Evolutionary conservation across 1,140 invertebrate genomes (phyloP), one percentile per base, ranked within the genome.

Genomic region (Drosophila teissieri): DNA sequence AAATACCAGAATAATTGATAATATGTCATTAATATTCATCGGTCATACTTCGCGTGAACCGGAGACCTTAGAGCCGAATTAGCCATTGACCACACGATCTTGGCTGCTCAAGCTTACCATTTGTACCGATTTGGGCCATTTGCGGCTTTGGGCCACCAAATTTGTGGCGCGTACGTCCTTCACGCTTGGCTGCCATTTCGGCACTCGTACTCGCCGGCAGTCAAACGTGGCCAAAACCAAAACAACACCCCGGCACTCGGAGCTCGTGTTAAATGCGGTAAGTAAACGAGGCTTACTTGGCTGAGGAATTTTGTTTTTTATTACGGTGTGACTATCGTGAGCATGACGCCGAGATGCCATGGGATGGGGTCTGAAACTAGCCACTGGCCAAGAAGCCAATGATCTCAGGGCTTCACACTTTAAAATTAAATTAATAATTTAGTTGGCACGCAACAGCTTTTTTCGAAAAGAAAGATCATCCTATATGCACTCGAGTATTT

Each of bases 201-300:
- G 73, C 64, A 68, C 73, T 70, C 42, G 75, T 36, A 65, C 56
- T 76, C 49, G 53, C 60, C 57, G 64, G 51, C 64, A 56, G 51
- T 70, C 64, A 56, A 8, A 27, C 67, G 67, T 73, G 65, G 56
- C 57, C 40, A 12, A 37, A 70, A 58, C 49, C 40, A 12, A 37
- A 70, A 58, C 34, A 39, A 3, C 53, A 42, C 17, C 54, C 52
- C 56, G 15, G 34, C 72, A 70, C 39, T 58, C 34, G 31, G 37
- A 79, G 81, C 63, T 70, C 80, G 82, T 80, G 82, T 86, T 86
- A 81, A 86, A 67, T 86, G 82, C 73, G 62, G 75, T 78, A 82
- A 86, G 79, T 82, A 79, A 88, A 65, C 78, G 70, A 69, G 79
- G 56, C 51, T 77, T 63, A 61, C 67, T 56, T 53, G 46, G 53